phyloP scores from a whole-genome alignment of 2,113 vertebrate species.

The Pygoscelis antarcticus region DNA sequence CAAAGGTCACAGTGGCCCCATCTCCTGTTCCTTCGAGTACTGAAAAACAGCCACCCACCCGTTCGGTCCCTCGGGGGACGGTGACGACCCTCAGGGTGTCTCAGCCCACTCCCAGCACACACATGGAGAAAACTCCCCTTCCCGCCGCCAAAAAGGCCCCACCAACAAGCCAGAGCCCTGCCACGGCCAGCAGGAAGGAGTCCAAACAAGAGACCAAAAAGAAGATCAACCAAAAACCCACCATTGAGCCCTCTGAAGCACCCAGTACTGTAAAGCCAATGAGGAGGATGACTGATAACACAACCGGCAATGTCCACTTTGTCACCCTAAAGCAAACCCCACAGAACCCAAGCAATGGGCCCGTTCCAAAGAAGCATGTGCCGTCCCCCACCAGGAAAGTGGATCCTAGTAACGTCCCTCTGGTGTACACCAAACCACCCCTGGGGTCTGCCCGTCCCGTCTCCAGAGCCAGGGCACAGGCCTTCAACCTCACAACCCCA shows the following conservation, averaged over 20 bases:
- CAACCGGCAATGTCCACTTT: neutral
- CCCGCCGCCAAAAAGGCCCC: conserved; percentile 1
- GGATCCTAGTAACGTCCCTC: conserved; percentile 42
- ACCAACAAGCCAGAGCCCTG: neutral
- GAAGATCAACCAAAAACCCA: conserved; percentile 47
- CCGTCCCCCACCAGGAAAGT: conserved; percentile 51
- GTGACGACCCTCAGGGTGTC: neutral
- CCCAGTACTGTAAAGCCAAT: neutral
- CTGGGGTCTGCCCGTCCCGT: neutral
- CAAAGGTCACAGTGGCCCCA: neutral
- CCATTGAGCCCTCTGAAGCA: neutral
- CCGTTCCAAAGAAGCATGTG: conserved; percentile 21
- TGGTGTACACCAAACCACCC: conserved; percentile 57
- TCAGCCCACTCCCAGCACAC: neutral
- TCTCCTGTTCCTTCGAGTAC: neutral
- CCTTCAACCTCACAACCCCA: conserved; percentile 69
- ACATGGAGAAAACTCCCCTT: neutral
- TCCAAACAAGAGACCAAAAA: conserved; percentile 46
- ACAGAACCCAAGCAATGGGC: neutral
- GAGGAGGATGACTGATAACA: conserved; percentile 28
- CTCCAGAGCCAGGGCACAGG: neutral
- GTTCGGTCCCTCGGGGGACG: neutral
- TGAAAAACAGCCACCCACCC: neutral
- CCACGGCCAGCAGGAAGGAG: neutral
- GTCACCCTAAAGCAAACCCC: conserved; percentile 43